phyloP scores from a whole-genome alignment of 30 jellyfish, hydroid and myxozoan genomes.

The Aurelia aurita complex sp. Pacific region DNA sequence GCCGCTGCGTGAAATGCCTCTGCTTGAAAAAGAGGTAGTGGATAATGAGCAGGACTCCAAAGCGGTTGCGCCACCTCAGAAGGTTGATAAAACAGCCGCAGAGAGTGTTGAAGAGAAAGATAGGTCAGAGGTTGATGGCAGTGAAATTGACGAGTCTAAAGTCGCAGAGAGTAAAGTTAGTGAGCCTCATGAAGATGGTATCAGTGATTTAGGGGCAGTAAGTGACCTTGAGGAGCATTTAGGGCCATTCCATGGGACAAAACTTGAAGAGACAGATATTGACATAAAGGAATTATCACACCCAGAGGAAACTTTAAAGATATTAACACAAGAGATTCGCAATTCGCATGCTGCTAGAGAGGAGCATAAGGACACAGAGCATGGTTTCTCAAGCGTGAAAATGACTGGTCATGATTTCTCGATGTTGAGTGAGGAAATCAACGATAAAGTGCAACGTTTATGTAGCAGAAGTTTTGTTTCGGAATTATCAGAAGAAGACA shows the following conservation, averaged over 20 bases:
- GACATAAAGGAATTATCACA: constrained; percentile 59
- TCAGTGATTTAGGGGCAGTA: constrained; percentile 31
- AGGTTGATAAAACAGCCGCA: background rate
- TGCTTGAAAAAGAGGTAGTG: background rate
- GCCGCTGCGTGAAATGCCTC: background rate
- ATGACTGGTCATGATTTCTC: constrained; percentile 58
- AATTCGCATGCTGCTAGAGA: constrained; percentile 2
- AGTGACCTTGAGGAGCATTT: constrained; percentile 46
- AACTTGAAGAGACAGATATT: constrained; percentile 56
- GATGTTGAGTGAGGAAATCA: constrained; percentile 38
- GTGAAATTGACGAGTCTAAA: background rate
- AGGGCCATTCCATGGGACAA: constrained; percentile 75
- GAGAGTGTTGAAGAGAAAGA: background rate
- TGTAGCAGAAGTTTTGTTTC: constrained; percentile 51
- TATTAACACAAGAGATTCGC: constrained; percentile 47
- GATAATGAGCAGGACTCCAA: background rate
- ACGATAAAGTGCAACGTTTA: constrained; percentile 37
- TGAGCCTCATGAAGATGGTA: constrained; percentile 4
- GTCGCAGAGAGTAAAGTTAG: background rate
- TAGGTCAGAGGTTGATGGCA: background rate
- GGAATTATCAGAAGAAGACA: constrained; percentile 65
- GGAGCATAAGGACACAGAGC: constrained; percentile 7
- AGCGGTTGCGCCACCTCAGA: background rate
- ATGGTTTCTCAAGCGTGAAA: background rate
- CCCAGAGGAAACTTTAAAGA: constrained; percentile 66